A percentile compares a stretch with the other conserved stretches of the same genome.
These are phyloP conservation scores for Tetraneura akinire DNA, from an alignment of 1,140 invertebrate species.

Conservation along the genomic window DNA sequence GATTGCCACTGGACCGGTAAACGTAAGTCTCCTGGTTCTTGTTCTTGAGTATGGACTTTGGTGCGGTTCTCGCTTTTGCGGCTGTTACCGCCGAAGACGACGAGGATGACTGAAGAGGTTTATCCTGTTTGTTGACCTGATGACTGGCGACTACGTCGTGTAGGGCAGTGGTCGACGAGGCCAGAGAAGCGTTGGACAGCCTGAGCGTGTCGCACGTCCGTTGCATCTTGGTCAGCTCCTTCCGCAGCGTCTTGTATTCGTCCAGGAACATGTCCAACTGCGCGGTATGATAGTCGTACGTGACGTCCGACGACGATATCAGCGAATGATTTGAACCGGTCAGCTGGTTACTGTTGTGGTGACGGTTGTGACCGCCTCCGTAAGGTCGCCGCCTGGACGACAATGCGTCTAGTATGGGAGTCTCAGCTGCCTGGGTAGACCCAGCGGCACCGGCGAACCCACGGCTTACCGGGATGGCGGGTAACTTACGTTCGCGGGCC, in stretches of 20 bases:
- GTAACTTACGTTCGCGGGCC: background rate
- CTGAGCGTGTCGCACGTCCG: slow-evolving; percentile 64
- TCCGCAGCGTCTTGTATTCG: slow-evolving; percentile 67
- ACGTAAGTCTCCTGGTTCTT: slow-evolving; percentile 56
- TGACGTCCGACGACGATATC: slow-evolving; percentile 54
- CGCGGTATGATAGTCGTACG: slow-evolving; percentile 75
- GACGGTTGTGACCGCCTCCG: background rate
- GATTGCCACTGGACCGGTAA: background rate
- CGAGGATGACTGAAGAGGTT: background rate
- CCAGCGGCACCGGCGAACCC: background rate
- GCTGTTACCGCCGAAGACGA: slow-evolving; percentile 59
- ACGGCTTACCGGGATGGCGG: background rate
- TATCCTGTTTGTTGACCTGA: background rate
- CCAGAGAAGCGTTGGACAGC: slow-evolving; percentile 55
- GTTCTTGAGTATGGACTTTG: slow-evolving; percentile 63
- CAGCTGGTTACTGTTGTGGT: slow-evolving; percentile 51
- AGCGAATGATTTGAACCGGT: slow-evolving; percentile 54
- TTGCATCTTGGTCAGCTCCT: slow-evolving; percentile 76
- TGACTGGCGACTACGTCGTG: background rate
- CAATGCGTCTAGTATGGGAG: slow-evolving; percentile 19
- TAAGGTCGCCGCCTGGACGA: background rate
- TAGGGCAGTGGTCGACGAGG: background rate
- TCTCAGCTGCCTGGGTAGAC: slow-evolving; percentile 12
- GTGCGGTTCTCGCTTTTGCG: slow-evolving; percentile 57
- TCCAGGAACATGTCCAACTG: slow-evolving; percentile 75